phyloP scores from a whole-genome alignment of 2,113 vertebrate species.

The Prunella fulvescens region DNA sequence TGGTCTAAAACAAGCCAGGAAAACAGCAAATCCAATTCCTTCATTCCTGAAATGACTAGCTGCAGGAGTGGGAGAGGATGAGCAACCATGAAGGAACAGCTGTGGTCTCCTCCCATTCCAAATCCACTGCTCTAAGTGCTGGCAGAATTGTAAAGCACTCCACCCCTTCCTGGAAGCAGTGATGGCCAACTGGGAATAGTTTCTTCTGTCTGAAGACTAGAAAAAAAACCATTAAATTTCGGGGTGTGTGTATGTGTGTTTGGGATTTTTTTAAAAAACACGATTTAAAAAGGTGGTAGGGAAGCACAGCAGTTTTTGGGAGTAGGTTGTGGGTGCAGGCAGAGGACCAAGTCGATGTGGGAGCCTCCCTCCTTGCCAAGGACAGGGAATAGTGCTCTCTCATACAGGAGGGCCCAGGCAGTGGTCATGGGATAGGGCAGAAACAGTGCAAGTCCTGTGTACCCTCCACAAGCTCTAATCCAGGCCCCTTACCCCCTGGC shows the following conservation, averaged over 20 bases:
- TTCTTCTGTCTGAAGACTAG: background rate
- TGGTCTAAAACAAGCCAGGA: conserved; percentile 17
- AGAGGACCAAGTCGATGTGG: background rate
- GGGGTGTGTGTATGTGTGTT: too few species aligned
- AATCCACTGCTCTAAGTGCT: background rate
- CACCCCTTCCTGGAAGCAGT: background rate
- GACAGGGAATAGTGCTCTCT: background rate
- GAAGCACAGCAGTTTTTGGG: background rate
- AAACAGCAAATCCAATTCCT: background rate
- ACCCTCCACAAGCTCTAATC: background rate
- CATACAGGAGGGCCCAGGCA: background rate
- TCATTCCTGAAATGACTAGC: background rate
- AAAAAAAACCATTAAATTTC: background rate
- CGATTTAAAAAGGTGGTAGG: background rate
- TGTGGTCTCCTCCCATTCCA: conserved; percentile 6
- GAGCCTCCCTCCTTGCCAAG: background rate
- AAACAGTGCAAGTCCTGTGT: background rate
- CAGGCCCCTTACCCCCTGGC: conserved; percentile 41
- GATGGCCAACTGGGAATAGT: background rate
- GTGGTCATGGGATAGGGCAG: background rate
- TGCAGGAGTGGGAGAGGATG: conserved; percentile 32
- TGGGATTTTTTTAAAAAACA: background rate
- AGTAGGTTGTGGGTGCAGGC: background rate
- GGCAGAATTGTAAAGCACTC: background rate
- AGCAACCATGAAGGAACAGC: conserved; percentile 28